Percentiles rank a stretch among this genome's conserved stretches.
Evolutionary conservation across 1,140 invertebrate genomes (phyloP).

Genomic region (Rhopalosiphum padi): DNA sequence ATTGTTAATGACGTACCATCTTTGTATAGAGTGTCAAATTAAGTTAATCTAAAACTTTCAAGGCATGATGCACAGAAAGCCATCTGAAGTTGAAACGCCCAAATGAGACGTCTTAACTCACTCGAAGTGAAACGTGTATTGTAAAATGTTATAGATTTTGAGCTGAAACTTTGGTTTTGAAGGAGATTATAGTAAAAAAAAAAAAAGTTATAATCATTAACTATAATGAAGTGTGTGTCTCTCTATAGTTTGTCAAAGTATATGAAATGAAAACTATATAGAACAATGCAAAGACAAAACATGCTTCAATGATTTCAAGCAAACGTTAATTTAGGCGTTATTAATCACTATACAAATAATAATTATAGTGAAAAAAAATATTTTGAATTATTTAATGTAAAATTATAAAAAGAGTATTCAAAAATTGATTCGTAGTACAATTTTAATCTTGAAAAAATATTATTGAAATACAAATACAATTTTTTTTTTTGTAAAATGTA

Average conservation of each 20-base stretch:
- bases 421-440: not conserved
- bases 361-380: not conserved
- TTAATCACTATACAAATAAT: not conserved
- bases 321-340: not conserved
- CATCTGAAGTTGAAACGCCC: not conserved
- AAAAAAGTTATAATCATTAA: not conserved
- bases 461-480: not conserved
- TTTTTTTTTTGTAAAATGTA: too few relatives aligned
- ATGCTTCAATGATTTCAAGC: not conserved
- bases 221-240: not conserved
- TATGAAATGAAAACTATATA: not conserved
- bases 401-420: not conserved
- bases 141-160: conserved; percentile 18
- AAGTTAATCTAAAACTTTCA: conserved; percentile 11
- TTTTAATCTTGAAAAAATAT: not conserved
- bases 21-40: not conserved
- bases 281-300: not conserved
- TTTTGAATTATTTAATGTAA: not conserved
- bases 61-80: not conserved
- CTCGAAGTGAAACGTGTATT: not conserved
- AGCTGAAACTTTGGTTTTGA: not conserved
- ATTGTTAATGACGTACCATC: not conserved
- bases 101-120: not conserved
- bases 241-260: not conserved
- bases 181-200: not conserved